Evolutionary conservation across 2,797 vertebrate genomes (phyloP), one percentile per base, ranked within the genome.

Genomic region (Chaunax sp.): DNA sequence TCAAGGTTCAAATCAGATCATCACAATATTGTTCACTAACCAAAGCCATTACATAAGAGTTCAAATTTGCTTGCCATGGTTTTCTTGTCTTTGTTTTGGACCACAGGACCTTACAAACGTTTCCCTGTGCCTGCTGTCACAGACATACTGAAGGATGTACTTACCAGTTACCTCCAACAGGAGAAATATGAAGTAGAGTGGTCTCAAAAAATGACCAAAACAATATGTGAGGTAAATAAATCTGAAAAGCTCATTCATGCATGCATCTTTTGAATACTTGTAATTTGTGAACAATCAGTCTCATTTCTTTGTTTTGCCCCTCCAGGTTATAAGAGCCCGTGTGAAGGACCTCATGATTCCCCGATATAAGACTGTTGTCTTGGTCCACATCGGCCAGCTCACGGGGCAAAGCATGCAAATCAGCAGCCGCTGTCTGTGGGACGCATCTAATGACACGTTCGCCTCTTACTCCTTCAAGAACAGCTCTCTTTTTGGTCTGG

Each of bases 401-500:
- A 78, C 70, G 0, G 89, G 92, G 14, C 96, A 96, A 87, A 92
- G 94, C 89, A 87, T 98, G 87, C 92, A 94, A 2, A 87, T 96
- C 0, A 94, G 93, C 67, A 97, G 96, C 90, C 92, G 96, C 50
- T 98, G 96, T 73, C 93, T 98, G 54, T 98, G 97, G 97, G 94
- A 97, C 7, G 87, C 93, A 0, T 37, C 76, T 0, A 95, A 59
- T 0, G 98, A 97, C 68, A 95, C 90, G 0, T 94, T 94, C n/a
- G 88, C 95, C 0, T 95, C 95, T 0, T 93, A 92, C 1, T 80
- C 88, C 15, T 96, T 98, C 87, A 94, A 93, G 84, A 98, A 97
- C 87, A 77, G 86, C 59, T 96, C 95, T 0, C 92, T 98, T 14
- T 97, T 95, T 30, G 95, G 95, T 6, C 81, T 96, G 35, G 95